A percentile compares a stretch with the other conserved stretches of the same genome.
These are phyloP conservation scores for Boloria selene DNA, from an alignment of 2,888 invertebrate species.

Conservation along the genomic window DNA sequence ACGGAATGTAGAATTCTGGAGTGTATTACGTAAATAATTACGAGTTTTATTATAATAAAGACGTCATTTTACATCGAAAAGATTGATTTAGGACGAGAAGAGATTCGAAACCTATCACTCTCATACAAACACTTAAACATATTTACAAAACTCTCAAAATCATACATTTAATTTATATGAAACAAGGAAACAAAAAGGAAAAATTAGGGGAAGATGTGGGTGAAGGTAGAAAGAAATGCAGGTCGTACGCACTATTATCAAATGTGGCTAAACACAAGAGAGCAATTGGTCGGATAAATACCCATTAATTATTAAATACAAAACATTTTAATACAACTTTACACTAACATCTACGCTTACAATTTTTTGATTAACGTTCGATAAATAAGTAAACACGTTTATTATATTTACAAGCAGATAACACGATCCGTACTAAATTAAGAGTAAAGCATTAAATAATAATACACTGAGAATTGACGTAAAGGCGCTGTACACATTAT, in stretches of 20 bases:
- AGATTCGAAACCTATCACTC: constrained; percentile 80
- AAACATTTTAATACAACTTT: constrained; percentile 80
- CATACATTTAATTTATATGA: constrained; percentile 66
- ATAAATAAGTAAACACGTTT: constrained; percentile 81
- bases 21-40: constrained; percentile 12
- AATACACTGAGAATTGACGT: constrained; percentile 83
- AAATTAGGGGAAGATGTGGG: constrained; percentile 52
- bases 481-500: constrained; percentile 76
- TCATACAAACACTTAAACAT: constrained; percentile 78
- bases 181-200: constrained; percentile 45
- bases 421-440: constrained; percentile 74
- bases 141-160: constrained; percentile 78
- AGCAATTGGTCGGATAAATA: constrained; percentile 78
- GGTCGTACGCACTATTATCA: constrained; percentile 53
- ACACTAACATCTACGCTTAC: constrained; percentile 81
- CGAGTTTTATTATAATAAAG: constrained; percentile 30
- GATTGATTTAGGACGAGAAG: constrained; percentile 64
- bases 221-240: constrained; percentile 59
- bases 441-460: constrained; percentile 80
- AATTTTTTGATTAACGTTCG: constrained; percentile 73
- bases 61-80: constrained; percentile 51
- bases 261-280: constrained; percentile 76
- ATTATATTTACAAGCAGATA: constrained; percentile 82
- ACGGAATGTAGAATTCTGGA: constrained; percentile 22
- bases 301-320: constrained; percentile 79